Conservation (phyloP, 2,113 vertebrate species). For the Cnemophilus loriae region DNA sequence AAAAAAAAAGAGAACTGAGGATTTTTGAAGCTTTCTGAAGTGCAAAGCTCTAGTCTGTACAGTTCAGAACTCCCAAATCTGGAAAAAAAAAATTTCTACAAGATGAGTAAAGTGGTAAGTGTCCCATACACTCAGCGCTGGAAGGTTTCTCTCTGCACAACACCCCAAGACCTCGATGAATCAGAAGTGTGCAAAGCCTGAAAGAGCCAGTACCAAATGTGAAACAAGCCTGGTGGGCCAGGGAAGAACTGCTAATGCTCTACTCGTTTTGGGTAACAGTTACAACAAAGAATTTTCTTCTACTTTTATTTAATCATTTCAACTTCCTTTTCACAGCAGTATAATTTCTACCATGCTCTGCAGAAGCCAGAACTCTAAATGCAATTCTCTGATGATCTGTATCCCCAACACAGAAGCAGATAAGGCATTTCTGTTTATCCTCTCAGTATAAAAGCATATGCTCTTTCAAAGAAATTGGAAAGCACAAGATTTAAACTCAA, state of each 20-base stretch:
- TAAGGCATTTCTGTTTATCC: not conserved
- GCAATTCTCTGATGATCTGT: not conserved
- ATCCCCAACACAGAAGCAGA: not conserved
- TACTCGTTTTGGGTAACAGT: not conserved
- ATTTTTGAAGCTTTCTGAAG: not conserved
- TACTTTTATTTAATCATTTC: not conserved
- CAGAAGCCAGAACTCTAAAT: not conserved
- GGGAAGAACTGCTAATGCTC: not conserved
- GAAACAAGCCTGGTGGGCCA: not conserved
- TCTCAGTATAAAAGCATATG: not conserved
- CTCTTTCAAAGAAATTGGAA: not conserved
- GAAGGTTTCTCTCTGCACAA: not conserved
- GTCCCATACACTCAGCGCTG: not conserved
- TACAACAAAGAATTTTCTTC: not conserved
- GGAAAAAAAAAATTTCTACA: not conserved
- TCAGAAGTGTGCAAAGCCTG: not conserved
- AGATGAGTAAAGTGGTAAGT: not conserved
- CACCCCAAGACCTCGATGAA: not conserved
- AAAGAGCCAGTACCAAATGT: not conserved
- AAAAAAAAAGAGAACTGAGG: not conserved
- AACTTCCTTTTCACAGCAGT: not conserved
- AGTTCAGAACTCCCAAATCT: not conserved
- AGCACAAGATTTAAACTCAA: not conserved
- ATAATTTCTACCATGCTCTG: not conserved
- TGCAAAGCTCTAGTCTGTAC: not conserved